phyloP scores from a whole-genome alignment of 1,140 invertebrate species.

The Pteromalus puparum region DNA sequence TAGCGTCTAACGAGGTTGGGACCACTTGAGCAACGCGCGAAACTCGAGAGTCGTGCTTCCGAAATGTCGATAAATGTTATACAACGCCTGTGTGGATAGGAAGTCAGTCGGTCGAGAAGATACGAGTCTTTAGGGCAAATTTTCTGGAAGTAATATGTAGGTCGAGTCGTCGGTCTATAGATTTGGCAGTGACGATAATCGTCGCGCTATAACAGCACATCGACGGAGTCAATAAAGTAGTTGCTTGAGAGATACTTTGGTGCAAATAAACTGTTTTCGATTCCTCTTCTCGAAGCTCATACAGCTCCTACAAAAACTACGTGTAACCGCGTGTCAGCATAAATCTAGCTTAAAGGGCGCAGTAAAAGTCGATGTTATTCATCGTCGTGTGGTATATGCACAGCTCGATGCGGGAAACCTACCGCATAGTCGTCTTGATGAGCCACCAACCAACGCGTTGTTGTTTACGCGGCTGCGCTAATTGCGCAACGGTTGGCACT shows the following conservation, averaged over 20 bases:
- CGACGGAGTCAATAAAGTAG: not conserved
- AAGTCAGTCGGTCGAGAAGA: not conserved
- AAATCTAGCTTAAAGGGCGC: conserved; percentile 5
- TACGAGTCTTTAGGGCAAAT: not conserved
- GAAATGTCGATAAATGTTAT: not conserved
- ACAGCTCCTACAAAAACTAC: not conserved
- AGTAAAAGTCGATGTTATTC: conserved; percentile 15
- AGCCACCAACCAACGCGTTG: not conserved
- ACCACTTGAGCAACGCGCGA: not conserved
- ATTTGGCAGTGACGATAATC: not conserved
- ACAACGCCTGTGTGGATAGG: not conserved
- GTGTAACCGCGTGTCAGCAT: not conserved
- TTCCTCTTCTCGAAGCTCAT: too few relatives aligned
- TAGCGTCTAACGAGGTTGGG: too few relatives aligned
- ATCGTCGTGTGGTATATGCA: too few relatives aligned
- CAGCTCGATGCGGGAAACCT: too few relatives aligned
- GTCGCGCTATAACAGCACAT: too few relatives aligned
- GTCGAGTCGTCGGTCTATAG: not conserved
- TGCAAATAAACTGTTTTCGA: too few relatives aligned
- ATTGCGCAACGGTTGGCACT: conserved; percentile 19
- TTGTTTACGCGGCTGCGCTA: not conserved
- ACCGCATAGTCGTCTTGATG: not conserved
- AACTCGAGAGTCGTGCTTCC: not conserved
- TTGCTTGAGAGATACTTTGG: too few relatives aligned
- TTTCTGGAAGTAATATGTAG: not conserved